Conservation (phyloP, 64 coral and sea anemone species). For the Dendrophyllia cribrosa region DNA sequence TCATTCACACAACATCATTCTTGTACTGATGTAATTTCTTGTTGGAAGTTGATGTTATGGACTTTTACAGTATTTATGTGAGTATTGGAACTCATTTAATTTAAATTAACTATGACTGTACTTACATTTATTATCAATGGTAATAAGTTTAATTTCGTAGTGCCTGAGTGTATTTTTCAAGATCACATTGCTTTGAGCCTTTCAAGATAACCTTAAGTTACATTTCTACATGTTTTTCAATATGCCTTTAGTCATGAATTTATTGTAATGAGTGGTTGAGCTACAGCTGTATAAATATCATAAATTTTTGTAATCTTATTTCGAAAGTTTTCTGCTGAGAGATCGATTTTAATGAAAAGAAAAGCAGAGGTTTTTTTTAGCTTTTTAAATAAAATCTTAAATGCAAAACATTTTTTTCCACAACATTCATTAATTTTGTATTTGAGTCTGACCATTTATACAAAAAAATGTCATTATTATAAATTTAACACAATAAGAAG, state of each 20-base stretch:
- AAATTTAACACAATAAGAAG: not conserved
- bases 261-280: too few relatives aligned
- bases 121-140: too few relatives aligned
- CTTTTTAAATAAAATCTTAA: not conserved
- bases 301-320: too few relatives aligned
- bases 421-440: slow-evolving; percentile 8
- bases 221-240: not conserved
- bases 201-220: not conserved
- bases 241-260: too few relatives aligned
- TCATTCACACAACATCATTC: not conserved
- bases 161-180: too few relatives aligned
- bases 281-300: too few relatives aligned
- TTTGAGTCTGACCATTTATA: not conserved
- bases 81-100: not conserved
- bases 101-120: too few relatives aligned
- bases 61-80: slow-evolving; percentile 41
- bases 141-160: too few relatives aligned
- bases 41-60: not conserved
- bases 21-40: not conserved
- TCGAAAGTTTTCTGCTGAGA: not conserved
- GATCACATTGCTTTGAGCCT: not conserved
- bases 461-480: not conserved
- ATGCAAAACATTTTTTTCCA: not conserved
- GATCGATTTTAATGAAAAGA: not conserved
- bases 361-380: not conserved